Conservation (phyloP, 2,113 vertebrate genomes). For the Guaruba guarouba region DNA sequence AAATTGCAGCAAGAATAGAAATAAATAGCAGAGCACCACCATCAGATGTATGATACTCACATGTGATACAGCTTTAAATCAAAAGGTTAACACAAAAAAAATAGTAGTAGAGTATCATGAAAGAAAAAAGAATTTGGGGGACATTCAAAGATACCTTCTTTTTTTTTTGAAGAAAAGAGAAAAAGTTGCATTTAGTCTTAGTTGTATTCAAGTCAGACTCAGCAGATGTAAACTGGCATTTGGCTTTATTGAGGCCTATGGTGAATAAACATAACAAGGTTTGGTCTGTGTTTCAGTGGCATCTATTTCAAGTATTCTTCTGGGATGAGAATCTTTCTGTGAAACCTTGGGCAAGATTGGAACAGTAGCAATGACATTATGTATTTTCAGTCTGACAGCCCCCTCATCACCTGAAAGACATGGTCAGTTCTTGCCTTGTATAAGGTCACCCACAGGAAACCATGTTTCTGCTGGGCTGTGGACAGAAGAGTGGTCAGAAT, state of each 20-base stretch:
- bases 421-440: background rate
- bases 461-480: background rate
- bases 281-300: background rate
- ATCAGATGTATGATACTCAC: background rate
- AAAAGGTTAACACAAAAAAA: background rate
- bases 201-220: background rate
- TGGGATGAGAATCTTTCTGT: background rate
- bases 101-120: background rate
- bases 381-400: background rate
- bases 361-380: background rate
- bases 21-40: background rate
- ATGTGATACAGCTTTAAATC: background rate
- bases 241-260: background rate
- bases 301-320: background rate
- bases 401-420: background rate
- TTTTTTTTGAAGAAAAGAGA: background rate
- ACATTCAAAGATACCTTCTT: background rate
- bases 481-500: background rate
- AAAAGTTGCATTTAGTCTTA: background rate
- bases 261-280: background rate
- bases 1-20: background rate
- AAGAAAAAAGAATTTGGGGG: background rate
- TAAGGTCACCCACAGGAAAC: background rate
- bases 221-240: background rate
- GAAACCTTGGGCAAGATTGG: background rate